phyloP scores from a whole-genome alignment of 2,888 invertebrate species.

The Lymantria dispar region DNA sequence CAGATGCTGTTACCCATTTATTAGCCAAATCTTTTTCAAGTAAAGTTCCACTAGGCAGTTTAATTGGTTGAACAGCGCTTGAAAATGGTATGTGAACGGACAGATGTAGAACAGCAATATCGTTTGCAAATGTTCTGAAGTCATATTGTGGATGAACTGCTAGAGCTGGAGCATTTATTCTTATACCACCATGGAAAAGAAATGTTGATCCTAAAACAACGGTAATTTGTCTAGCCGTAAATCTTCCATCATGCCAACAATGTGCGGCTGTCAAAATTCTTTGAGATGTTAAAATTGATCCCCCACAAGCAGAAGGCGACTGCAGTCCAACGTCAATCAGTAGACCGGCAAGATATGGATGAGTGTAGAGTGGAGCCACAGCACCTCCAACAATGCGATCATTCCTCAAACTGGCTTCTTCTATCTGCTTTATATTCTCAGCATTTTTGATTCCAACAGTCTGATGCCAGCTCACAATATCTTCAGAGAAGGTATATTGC shows the following conservation, averaged over 20 bases:
- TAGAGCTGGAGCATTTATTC: constrained; percentile 41
- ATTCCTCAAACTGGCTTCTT: constrained; percentile 20
- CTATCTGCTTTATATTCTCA: constrained; percentile 43
- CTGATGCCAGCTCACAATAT: constrained; percentile 50
- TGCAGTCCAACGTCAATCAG: constrained; percentile 51
- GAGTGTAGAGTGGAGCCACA: constrained; percentile 49
- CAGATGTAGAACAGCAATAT: constrained; percentile 57
- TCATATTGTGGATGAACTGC: constrained; percentile 53
- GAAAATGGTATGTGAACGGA: constrained; percentile 44
- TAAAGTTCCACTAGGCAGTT: constrained; percentile 43
- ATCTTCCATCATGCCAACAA: constrained; percentile 61
- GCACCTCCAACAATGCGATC: constrained; percentile 58
- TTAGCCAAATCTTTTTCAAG: constrained; percentile 43
- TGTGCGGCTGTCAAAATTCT: constrained; percentile 66
- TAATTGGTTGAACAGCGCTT: constrained; percentile 45
- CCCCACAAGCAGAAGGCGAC: constrained; percentile 59
- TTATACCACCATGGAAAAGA: constrained; percentile 59
- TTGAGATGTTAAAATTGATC: constrained; percentile 49
- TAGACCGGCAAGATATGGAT: constrained; percentile 62
- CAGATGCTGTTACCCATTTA: constrained; percentile 48
- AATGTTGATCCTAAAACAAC: constrained; percentile 59
- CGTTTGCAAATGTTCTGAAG: constrained; percentile 55
- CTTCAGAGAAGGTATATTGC: constrained; percentile 18
- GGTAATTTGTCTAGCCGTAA: constrained; percentile 55
- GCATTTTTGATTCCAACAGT: constrained; percentile 56